These are phyloP conservation scores for Papilio protenor DNA, from an alignment of 2,888 invertebrate species.

Conservation along the genomic window DNA sequence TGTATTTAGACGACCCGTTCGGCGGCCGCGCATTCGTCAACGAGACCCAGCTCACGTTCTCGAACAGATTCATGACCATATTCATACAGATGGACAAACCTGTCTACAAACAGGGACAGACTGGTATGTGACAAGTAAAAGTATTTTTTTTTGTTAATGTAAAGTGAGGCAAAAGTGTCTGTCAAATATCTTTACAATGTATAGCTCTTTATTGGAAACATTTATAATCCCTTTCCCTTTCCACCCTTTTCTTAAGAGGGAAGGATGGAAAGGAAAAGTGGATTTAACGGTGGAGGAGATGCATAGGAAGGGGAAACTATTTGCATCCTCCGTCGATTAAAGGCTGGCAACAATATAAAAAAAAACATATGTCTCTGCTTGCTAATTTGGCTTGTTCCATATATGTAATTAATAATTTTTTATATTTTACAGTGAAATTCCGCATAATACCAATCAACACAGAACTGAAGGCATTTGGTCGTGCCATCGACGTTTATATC, in stretches of 20 bases:
- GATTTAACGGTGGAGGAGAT: too few relatives aligned
- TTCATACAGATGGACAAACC: slow-evolving; percentile 98
- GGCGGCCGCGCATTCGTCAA: slow-evolving; percentile 96
- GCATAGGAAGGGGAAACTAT: too few relatives aligned
- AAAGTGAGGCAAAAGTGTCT: too few relatives aligned
- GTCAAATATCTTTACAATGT: not conserved
- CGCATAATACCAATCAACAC: slow-evolving; percentile 97
- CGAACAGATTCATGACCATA: slow-evolving; percentile 96
- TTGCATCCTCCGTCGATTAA: too few relatives aligned
- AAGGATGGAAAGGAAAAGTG: too few relatives aligned
- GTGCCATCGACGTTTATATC: slow-evolving; percentile 96
- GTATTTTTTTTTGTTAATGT: not conserved
- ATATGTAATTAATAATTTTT: not conserved
- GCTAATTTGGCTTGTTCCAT: not conserved
- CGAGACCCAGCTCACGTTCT: slow-evolving; percentile 93
- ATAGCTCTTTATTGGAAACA: not conserved
- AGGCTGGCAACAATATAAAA: too few relatives aligned
- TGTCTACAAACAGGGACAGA: slow-evolving; percentile 96
- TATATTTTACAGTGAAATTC: slow-evolving; percentile 88
- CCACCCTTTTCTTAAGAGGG: too few relatives aligned
- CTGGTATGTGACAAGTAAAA: slow-evolving; percentile 74
- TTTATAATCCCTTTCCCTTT: too few relatives aligned
- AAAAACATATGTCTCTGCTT: not conserved
- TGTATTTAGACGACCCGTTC: slow-evolving; percentile 89
- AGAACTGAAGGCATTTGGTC: slow-evolving; percentile 94